A percentile compares a stretch with the other conserved stretches of the same genome.
These are phyloP conservation scores for Oligia latruncula DNA, from an alignment of 2,888 invertebrate species.

Conservation along the genomic window DNA sequence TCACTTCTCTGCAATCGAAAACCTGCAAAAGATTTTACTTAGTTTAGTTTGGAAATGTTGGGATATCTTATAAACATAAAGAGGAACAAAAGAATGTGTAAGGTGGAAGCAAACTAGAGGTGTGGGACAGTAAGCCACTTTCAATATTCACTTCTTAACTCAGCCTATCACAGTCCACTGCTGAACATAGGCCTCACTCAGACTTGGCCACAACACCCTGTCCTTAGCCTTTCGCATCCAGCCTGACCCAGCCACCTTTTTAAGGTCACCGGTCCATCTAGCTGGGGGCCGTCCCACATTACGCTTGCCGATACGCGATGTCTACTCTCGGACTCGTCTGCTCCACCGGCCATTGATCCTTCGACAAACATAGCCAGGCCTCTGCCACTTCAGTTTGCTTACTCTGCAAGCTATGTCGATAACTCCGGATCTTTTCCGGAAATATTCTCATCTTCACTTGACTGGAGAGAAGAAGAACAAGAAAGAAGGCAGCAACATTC, in stretches of 20 bases:
- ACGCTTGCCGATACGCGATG: neutral
- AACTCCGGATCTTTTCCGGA: neutral
- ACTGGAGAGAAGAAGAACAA: neutral
- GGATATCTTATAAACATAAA: neutral
- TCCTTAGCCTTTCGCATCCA: neutral
- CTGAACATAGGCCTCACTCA: neutral
- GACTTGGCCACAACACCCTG: neutral
- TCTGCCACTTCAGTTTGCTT: neutral
- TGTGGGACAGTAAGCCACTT: neutral
- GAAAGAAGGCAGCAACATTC: neutral
- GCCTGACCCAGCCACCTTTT: neutral
- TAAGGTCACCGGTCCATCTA: neutral
- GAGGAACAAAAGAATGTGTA: neutral
- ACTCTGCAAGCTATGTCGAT: neutral
- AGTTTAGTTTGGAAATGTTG: neutral
- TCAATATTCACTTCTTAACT: neutral
- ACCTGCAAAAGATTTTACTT: slow-evolving; percentile 91
- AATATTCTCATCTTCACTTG: neutral
- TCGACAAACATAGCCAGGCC: too few species aligned
- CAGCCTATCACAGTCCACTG: neutral
- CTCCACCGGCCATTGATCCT: neutral
- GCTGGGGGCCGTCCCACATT: neutral
- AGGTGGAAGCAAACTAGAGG: neutral
- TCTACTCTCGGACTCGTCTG: neutral
- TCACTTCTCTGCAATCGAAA: slow-evolving; percentile 98